Percentiles rank a stretch among this genome's conserved stretches.
Evolutionary conservation across 1,140 invertebrate species (phyloP).

Genomic region (Probaryconus sp.): DNA sequence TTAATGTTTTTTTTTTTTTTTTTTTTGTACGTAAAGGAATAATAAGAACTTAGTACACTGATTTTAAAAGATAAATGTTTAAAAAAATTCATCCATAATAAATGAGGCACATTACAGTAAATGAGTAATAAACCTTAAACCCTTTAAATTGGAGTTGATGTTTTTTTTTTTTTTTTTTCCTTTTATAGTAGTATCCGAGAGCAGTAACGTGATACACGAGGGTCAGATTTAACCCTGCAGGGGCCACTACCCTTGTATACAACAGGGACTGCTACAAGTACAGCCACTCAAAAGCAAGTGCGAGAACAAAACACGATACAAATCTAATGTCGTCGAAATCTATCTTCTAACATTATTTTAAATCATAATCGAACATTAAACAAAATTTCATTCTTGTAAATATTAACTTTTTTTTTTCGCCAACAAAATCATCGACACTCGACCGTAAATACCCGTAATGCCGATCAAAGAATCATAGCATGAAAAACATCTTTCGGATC

Average conservation of each 20-base stretch:
- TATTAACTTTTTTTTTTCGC: no score
- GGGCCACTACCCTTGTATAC: slow-evolving; percentile 56
- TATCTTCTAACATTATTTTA: no score
- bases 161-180: slow-evolving; percentile 51
- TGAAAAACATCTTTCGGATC: slow-evolving; percentile 53
- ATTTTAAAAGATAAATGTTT: no score
- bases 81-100: slow-evolving; percentile 56
- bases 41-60: no score
- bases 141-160: slow-evolving; percentile 56
- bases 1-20: no score
- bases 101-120: slow-evolving; percentile 46
- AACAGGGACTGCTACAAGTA: slow-evolving; percentile 50
- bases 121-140: slow-evolving; percentile 50
- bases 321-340: slow-evolving; percentile 37
- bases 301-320: slow-evolving; percentile 44
- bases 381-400: no score
- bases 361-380: not conserved
- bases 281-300: slow-evolving; percentile 45
- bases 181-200: slow-evolving; percentile 12
- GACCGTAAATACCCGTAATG: no score
- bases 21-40: no score
- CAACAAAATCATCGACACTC: no score
- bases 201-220: slow-evolving; percentile 52
- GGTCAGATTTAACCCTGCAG: slow-evolving; percentile 59
- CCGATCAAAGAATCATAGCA: no score